These are phyloP conservation scores for Recurvirostra avosetta DNA, from an alignment of 2,113 vertebrate species.

Conservation along the genomic window DNA sequence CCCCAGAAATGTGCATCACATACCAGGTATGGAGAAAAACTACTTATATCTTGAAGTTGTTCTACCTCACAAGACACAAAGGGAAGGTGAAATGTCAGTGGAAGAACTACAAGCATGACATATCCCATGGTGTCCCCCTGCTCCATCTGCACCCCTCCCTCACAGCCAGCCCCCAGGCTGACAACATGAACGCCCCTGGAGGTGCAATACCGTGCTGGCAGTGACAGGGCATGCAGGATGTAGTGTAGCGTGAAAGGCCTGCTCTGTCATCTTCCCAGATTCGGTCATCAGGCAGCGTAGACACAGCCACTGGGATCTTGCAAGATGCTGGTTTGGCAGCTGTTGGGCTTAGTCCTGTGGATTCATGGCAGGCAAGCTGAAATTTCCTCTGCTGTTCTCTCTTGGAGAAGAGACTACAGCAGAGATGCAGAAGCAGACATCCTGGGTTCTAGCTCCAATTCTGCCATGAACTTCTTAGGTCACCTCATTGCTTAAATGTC, in stretches of 20 bases:
- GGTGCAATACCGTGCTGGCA: background rate
- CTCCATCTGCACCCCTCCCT: background rate
- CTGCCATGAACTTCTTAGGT: background rate
- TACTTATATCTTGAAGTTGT: background rate
- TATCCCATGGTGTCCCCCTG: background rate
- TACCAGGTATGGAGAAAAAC: constrained; percentile 75
- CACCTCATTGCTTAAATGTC: background rate
- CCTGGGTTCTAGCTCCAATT: background rate
- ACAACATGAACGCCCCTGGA: rapidly evolving
- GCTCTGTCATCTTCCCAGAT: background rate
- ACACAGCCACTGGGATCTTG: background rate
- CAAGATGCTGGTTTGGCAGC: background rate
- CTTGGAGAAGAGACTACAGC: background rate
- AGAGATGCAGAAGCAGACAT: background rate
- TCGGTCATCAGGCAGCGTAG: background rate
- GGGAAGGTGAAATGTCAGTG: background rate
- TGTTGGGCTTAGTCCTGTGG: background rate
- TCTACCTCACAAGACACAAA: background rate
- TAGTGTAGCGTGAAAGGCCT: background rate
- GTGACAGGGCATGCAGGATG: rapidly evolving
- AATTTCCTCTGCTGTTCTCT: background rate
- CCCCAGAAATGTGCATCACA: constrained; percentile 69
- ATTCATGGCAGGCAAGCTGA: background rate
- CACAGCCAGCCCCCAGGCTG: background rate
- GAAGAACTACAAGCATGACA: background rate